Conservation (phyloP, 2,888 invertebrate genomes). For the Prostheceraeus crozeri region DNA sequence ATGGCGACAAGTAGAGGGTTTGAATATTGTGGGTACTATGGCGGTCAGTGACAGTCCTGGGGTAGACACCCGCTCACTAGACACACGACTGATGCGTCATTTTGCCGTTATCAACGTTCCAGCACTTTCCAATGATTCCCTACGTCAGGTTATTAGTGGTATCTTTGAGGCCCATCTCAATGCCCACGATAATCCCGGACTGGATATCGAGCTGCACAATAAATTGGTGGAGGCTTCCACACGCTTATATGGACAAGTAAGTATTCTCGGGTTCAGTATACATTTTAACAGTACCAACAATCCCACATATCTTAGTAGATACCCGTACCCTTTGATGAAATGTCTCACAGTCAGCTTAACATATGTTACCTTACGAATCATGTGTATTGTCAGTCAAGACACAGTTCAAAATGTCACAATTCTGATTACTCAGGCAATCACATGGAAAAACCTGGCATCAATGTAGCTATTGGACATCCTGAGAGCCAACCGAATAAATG, state of each 20-base stretch:
- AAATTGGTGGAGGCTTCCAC: slow-evolving; percentile 13
- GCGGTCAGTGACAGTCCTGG: slow-evolving; percentile 49
- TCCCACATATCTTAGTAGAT: no score
- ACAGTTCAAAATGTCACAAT: no score
- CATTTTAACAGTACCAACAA: no score
- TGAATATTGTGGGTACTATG: slow-evolving; percentile 51
- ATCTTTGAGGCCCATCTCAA: slow-evolving; percentile 49
- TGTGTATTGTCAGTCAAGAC: no score
- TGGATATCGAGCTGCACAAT: slow-evolving; percentile 8
- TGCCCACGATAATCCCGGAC: slow-evolving; percentile 6
- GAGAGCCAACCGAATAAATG: no score
- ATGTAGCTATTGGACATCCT: no score
- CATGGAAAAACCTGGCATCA: no score
- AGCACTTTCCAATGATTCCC: slow-evolving; percentile 47
- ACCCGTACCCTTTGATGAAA: no score
- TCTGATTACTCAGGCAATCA: no score
- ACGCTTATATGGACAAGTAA: slow-evolving; percentile 9
- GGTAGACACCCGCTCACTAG: slow-evolving; percentile 45
- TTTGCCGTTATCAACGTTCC: slow-evolving; percentile 54
- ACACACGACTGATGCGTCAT: slow-evolving; percentile 52
- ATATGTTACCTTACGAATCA: no score
- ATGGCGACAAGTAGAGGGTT: slow-evolving; percentile 52
- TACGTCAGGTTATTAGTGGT: slow-evolving; percentile 51
- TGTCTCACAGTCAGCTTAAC: no score
- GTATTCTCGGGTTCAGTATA: no score